Evolutionary conservation across 2,888 invertebrate species (phyloP), one percentile per base, ranked within the genome.

Genomic region (Amorpha juglandis): DNA sequence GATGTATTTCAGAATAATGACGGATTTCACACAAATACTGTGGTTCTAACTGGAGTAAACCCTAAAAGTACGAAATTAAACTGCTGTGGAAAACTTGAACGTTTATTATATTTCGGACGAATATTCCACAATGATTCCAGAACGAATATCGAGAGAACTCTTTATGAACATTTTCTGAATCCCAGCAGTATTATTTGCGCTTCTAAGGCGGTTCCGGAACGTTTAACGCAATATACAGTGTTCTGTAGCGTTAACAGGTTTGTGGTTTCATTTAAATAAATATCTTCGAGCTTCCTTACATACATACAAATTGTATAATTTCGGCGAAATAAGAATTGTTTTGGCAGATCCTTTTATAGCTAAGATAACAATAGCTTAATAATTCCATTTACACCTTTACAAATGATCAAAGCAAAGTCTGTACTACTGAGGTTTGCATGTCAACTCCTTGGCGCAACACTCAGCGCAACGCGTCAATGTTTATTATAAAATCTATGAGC

Each of bases 151-250:
- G 77, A 76, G 76, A 76, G 76, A 80, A 83, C 82, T 83, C 83
- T 79, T 75, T 81, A 82, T 82, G 76, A 84, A 83, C 84, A 81
- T 80, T 86, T 86, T 82, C 80, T 79, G 83, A 81, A 83, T 83
- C 80, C 79, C 83, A 73, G 71, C 76, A 77, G 81, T 79, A 80
- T 80, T 82, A 83, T 87, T 85, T 79, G 75, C 78, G 73, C 71
- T 77, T 70, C 74, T 78, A 76, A 78, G 77, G 80, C 79, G 77
- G 81, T 78, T 79, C 79, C 73, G 77, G 73, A 75, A 73, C 78
- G 78, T 81, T 85, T 81, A 81, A 81, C 78, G 78, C 75, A 78
- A 78, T 80, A 79, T 81, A 80, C 82, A 84, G 80, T 79, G 80
- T 80, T 82, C 76, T 76, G 74, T 78, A 62, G 6, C 19, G 16